Base-by-base conservation (phyloP, 2,113 vertebrate species). In the Periophthalmodon schlosseri region DNA sequence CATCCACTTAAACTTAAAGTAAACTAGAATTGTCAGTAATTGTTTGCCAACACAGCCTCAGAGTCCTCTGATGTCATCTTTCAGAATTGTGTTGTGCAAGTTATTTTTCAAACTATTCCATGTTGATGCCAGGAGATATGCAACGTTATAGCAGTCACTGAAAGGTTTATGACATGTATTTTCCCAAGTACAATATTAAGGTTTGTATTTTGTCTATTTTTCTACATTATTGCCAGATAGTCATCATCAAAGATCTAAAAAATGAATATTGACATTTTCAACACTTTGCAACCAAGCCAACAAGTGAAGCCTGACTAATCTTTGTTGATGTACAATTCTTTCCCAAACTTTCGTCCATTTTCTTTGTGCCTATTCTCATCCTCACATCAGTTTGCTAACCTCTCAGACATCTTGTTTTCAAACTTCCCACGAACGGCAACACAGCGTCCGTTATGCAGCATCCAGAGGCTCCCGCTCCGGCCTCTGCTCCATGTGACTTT, bases 401-500 rank as follows among this genome's bases (percentile, higher is more conserved):
- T 81, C 77, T 87, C 70, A 85, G 84, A 87, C 87, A 79, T 91
- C 77, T 88, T 87, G 87, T 88, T 80, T 89, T 86, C 56, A 86
- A 82, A 73, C 88, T 86, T 91, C 90, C 90, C 90, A 91, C 73
- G 87, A 83, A 73, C 72, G 70, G 89, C 83, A 91, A 92, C 88
- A 92, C 84, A 88, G 84, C 44, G 5, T 0, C 79, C 68, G 83
- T 93, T 89, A 90, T 91, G 75, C 46, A 70, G 46, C 66, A 61
- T 75, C 75, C 86, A 80, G 86, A 75, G 86, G 84, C 86, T 75
- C 82, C 81, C 82, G 84, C 76, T 83, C 76, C 76, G 80, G 78
- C 81, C 78, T 56, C 76, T 28, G 23, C 57, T 92, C 89, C 92
- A 93, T 94, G 93, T 94, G 93, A 94, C 90, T 92, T 87, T 92